A percentile compares a stretch with the other conserved stretches of the same genome.
Evolutionary conservation across 2,888 invertebrate species (phyloP).

Genomic region (Bruchidius siliquastri): DNA sequence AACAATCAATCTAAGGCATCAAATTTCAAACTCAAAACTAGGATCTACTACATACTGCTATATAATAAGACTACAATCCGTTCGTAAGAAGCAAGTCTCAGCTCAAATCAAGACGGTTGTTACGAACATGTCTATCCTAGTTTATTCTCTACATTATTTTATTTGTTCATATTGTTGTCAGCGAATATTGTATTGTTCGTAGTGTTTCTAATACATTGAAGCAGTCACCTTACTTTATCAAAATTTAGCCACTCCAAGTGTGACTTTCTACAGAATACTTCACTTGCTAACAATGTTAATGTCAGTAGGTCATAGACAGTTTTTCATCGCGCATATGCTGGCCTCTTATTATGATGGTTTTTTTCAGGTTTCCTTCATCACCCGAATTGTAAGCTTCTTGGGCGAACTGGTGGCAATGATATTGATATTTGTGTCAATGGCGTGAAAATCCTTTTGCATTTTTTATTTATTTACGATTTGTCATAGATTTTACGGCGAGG

Average conservation of each 20-base stretch:
- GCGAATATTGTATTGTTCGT: no score
- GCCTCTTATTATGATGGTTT: background rate
- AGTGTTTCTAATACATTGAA: no score
- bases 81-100: no score
- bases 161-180: no score
- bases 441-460: slow-evolving; percentile 25
- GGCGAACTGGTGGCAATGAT: slow-evolving; percentile 22
- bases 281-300: background rate
- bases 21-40: no score
- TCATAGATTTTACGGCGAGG: slow-evolving; percentile 26
- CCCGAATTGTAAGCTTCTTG: slow-evolving; percentile 4
- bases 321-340: background rate
- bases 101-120: no score
- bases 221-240: no score
- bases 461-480: slow-evolving; percentile 26
- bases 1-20: no score
- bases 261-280: background rate
- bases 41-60: no score
- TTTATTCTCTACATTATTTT: no score
- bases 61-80: no score
- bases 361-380: background rate
- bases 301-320: background rate
- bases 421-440: slow-evolving; percentile 34
- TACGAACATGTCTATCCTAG: no score
- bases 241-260: background rate